Conservation (phyloP, 2,113 vertebrate species). For the Periophthalmodon schlosseri region DNA sequence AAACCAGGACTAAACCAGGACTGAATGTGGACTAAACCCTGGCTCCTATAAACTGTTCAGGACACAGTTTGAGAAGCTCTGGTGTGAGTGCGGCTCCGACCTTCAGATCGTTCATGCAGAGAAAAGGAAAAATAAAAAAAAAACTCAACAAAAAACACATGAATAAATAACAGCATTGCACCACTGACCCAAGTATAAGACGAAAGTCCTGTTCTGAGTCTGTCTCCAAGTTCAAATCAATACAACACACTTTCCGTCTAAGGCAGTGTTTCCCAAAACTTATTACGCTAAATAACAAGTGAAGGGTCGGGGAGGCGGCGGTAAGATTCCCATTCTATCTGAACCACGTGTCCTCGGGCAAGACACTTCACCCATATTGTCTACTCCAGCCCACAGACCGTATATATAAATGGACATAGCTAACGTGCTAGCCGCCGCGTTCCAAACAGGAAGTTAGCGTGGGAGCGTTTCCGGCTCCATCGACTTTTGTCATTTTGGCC, state of each 20-base stretch:
- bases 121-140: constrained; percentile 17
- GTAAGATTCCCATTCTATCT: not conserved
- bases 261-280: not conserved
- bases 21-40: not conserved
- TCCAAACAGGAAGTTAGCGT: no score
- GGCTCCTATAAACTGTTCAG: no score
- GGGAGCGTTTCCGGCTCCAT: no score
- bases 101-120: constrained; percentile 45
- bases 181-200: not conserved
- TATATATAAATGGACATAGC: no score
- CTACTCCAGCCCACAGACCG: not conserved
- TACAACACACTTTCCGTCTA: not conserved
- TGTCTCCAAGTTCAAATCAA: not conserved
- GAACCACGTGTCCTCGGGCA: not conserved
- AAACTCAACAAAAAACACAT: not conserved
- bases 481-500: no score
- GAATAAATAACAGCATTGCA: not conserved
- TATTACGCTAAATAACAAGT: not conserved
- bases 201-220: not conserved
- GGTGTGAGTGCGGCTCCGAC: not conserved
- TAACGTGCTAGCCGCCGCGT: no score
- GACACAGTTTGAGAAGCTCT: not conserved
- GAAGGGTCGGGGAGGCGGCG: no score
- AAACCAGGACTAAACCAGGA: no score
- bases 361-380: not conserved